phyloP scores from a whole-genome alignment of 2,888 invertebrate species.

The Acanthosepion pharaonis region DNA sequence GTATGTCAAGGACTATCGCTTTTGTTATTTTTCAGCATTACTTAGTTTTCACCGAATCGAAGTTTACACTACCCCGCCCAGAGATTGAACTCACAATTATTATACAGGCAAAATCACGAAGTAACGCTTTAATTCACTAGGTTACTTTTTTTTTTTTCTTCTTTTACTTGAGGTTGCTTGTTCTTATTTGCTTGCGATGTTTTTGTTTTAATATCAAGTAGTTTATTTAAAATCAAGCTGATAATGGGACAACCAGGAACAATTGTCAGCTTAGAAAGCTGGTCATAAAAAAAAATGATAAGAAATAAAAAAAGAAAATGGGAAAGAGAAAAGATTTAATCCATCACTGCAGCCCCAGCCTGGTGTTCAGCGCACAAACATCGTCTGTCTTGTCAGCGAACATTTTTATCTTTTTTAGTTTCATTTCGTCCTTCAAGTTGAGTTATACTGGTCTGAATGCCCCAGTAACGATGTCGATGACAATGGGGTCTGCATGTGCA shows the following conservation, averaged over 20 bases:
- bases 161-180: background rate
- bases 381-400: background rate
- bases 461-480: slow-evolving; percentile 33
- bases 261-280: background rate
- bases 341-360: background rate
- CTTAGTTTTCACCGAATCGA: too few relatives aligned
- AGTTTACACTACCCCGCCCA: too few relatives aligned
- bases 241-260: background rate
- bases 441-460: background rate
- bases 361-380: too few relatives aligned
- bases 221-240: background rate
- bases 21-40: too few relatives aligned
- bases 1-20: too few relatives aligned
- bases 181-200: background rate
- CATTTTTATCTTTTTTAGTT: background rate
- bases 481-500: background rate
- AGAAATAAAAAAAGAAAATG: background rate
- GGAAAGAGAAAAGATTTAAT: background rate
- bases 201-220: background rate
- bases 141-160: too few relatives aligned
- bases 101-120: too few relatives aligned
- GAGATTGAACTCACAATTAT: too few relatives aligned
- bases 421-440: slow-evolving; percentile 18
- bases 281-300: background rate
- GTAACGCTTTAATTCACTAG: too few relatives aligned